These are phyloP conservation scores for Drosophila picticornis DNA, from an alignment of 2,888 invertebrate genomes.

Conservation along the genomic window DNA sequence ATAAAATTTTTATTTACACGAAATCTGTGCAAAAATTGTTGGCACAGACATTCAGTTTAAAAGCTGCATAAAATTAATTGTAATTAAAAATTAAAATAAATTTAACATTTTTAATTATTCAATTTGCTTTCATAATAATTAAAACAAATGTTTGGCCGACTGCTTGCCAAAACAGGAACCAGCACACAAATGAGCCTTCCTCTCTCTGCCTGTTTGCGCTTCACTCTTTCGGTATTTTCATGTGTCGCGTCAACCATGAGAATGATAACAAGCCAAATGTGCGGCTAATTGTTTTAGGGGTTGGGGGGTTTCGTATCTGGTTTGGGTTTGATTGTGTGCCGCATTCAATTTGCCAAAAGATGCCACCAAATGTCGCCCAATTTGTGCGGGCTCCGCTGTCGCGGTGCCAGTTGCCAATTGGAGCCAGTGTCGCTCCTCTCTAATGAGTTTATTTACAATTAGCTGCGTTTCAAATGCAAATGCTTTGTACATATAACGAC, in stretches of 20 bases:
- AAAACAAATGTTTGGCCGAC: conserved; percentile 69
- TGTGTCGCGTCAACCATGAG: conserved; percentile 62
- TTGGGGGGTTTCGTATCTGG: background rate
- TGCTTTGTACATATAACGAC: conserved; percentile 28
- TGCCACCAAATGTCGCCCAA: conserved; percentile 59
- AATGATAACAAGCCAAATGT: conserved; percentile 72
- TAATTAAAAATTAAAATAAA: conserved; percentile 79
- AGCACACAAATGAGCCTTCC: conserved; percentile 41
- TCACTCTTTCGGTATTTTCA: conserved; percentile 29
- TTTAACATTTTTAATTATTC: conserved; percentile 78
- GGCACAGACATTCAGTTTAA: conserved; percentile 13
- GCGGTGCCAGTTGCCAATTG: conserved; percentile 22
- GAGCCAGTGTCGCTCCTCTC: conserved; percentile 46
- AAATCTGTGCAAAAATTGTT: conserved; percentile 23
- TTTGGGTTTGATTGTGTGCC: conserved; percentile 24
- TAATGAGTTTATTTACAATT: conserved; percentile 77
- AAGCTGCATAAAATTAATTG: conserved; percentile 64
- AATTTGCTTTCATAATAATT: conserved; percentile 76
- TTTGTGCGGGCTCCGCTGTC: conserved; percentile 42
- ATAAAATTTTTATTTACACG: background rate
- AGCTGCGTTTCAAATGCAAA: conserved; percentile 67
- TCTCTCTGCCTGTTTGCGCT: background rate
- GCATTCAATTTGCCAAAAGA: conserved; percentile 55
- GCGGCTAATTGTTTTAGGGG: conserved; percentile 42
- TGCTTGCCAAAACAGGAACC: conserved; percentile 49